A percentile compares a stretch with the other conserved stretches of the same genome.
phyloP scores from a whole-genome alignment of 2,888 invertebrate genomes.

The Stenoptilia bipunctidactyla region DNA sequence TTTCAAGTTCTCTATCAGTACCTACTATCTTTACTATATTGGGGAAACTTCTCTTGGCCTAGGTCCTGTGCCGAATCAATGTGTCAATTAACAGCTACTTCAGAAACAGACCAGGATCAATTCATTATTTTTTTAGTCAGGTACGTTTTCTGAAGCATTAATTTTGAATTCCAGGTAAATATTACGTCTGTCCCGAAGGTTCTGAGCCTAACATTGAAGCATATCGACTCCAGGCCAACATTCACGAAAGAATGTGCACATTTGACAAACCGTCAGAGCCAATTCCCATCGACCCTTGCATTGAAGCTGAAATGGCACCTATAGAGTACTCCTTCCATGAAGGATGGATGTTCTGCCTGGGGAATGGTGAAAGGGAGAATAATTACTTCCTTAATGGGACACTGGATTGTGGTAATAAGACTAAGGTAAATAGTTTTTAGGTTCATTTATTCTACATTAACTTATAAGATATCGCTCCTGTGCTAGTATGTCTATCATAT shows the following conservation, averaged over 20 bases:
- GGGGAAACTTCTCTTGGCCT: no score
- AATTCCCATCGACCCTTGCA: constrained; percentile 50
- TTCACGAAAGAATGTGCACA: constrained; percentile 59
- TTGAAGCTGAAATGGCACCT: constrained; percentile 59
- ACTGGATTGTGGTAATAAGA: constrained; percentile 57
- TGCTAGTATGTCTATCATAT: no score
- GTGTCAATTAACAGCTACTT: no score
- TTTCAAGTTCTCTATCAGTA: no score
- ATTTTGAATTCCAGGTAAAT: constrained; percentile 48
- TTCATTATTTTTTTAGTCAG: no score
- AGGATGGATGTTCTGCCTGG: constrained; percentile 64
- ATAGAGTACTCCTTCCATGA: constrained; percentile 60
- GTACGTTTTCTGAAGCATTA: no score
- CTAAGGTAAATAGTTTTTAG: constrained; percentile 47
- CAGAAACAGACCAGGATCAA: no score
- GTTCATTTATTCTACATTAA: no score
- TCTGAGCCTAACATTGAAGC: constrained; percentile 55
- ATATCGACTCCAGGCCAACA: constrained; percentile 50
- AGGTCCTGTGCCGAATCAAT: no score
- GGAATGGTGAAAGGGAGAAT: constrained; percentile 55
- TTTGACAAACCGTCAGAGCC: constrained; percentile 34
- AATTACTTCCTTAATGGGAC: constrained; percentile 60
- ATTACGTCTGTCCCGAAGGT: constrained; percentile 47
- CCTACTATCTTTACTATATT: no score
- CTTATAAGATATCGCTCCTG: no score